phyloP scores from a whole-genome alignment of 2,113 vertebrate genomes.

The Anarhynchus alexandrinus region DNA sequence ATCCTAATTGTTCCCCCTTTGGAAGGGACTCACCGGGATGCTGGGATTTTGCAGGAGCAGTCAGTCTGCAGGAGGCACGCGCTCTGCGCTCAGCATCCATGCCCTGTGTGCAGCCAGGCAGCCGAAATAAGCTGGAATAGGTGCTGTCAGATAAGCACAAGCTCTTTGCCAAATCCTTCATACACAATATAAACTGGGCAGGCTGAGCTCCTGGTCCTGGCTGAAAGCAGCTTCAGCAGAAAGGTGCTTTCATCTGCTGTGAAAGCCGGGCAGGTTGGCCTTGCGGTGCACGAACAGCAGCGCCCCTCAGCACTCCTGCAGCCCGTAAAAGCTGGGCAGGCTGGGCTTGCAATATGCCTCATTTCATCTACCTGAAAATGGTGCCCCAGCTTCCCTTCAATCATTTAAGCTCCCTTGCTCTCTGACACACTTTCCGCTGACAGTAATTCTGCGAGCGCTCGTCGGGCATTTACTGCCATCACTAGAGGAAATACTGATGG shows the following conservation, averaged over 20 bases:
- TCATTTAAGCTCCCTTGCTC: slow-evolving; percentile 66
- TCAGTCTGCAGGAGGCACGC: rapidly evolving
- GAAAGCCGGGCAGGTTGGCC: not conserved
- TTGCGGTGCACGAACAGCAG: not conserved
- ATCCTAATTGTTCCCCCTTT: not conserved
- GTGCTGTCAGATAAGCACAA: not conserved
- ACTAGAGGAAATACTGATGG: slow-evolving; percentile 64
- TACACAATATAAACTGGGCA: not conserved
- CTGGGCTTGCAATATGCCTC: not conserved
- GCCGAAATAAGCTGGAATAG: not conserved
- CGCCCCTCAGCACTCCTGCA: not conserved
- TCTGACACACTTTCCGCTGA: slow-evolving; percentile 61
- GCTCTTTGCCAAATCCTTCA: not conserved
- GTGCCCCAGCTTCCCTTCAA: slow-evolving; percentile 57
- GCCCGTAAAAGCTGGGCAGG: not conserved
- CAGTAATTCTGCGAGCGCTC: slow-evolving; percentile 59
- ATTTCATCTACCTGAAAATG: slow-evolving; percentile 55
- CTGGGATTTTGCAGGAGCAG: not conserved
- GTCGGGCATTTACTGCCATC: slow-evolving; percentile 56
- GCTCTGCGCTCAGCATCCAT: not conserved
- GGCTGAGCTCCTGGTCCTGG: not conserved
- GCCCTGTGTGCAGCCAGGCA: rapidly evolving
- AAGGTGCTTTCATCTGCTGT: not conserved
- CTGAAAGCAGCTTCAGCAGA: not conserved
- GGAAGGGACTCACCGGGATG: rapidly evolving